Conservation (phyloP, 2,888 invertebrate genomes). For the Colostygia pectinataria region DNA sequence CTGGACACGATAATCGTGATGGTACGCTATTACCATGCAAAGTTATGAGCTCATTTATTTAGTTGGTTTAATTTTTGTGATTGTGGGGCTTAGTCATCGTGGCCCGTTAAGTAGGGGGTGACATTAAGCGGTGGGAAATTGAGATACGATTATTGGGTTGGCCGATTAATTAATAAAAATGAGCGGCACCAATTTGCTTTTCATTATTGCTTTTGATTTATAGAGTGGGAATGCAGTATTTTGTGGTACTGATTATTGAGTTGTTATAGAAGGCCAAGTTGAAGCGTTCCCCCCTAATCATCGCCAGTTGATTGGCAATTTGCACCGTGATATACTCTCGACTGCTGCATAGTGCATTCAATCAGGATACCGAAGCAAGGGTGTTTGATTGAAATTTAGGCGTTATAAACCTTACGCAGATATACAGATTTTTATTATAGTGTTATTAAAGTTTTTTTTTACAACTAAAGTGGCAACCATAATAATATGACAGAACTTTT, state of each 20-base stretch:
- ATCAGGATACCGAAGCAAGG: conserved; percentile 2
- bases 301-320: conserved; percentile 71
- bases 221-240: conserved; percentile 18
- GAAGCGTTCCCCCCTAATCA: conserved; percentile 49
- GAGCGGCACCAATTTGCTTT: conserved; percentile 47
- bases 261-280: conserved; percentile 36
- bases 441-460: no score
- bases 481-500: no score
- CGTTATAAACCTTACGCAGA: neutral
- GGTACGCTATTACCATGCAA: conserved; percentile 62
- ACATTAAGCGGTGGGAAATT: conserved; percentile 62
- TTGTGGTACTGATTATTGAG: conserved; percentile 18
- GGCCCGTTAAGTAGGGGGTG: conserved; percentile 54
- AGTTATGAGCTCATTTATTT: conserved; percentile 71
- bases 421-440: no score
- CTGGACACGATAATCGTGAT: conserved; percentile 71
- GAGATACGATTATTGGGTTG: conserved; percentile 70
- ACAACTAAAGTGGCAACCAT: no score
- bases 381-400: neutral
- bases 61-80: conserved; percentile 57
- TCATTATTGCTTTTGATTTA: conserved; percentile 27
- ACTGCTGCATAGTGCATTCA: conserved; percentile 50
- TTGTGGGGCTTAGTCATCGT: conserved; percentile 55
- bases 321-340: conserved; percentile 61
- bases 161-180: conserved; percentile 60